Percentiles rank a stretch among this genome's conserved stretches.
Evolutionary conservation across 2,113 vertebrate species (phyloP).

Genomic region (Synodontis membranacea): DNA sequence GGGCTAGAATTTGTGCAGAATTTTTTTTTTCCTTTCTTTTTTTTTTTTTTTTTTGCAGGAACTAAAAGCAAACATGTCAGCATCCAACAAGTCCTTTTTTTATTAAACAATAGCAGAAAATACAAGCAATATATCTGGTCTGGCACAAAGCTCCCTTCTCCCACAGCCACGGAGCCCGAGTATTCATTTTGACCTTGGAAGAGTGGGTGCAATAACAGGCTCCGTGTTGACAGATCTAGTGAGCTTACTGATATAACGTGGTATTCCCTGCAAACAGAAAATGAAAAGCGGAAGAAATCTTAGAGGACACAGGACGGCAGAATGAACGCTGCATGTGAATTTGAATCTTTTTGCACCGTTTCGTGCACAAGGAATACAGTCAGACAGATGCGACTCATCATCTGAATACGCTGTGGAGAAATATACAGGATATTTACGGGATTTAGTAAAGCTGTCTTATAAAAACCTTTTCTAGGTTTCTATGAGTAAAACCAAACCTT

Average conservation of each 20-base stretch:
- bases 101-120: slow-evolving; percentile 52
- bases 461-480: background rate
- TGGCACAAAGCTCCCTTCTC: slow-evolving; percentile 39
- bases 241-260: slow-evolving; percentile 33
- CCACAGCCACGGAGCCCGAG: slow-evolving; percentile 33
- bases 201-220: slow-evolving; percentile 44
- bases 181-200: slow-evolving; percentile 55
- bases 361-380: background rate
- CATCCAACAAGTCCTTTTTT: slow-evolving; percentile 51
- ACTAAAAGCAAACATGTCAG: slow-evolving; percentile 54
- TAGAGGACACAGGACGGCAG: background rate
- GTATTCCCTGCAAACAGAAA: slow-evolving; percentile 40
- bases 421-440: background rate
- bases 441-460: background rate
- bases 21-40: slow-evolving; percentile 13
- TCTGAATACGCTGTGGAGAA: slow-evolving; percentile 1
- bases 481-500: background rate
- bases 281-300: slow-evolving; percentile 29
- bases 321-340: slow-evolving; percentile 25
- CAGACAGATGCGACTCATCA: background rate
- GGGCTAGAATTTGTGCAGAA: slow-evolving; percentile 34
- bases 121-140: slow-evolving; percentile 47
- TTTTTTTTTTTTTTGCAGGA: slow-evolving; percentile 15
- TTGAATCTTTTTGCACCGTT: slow-evolving; percentile 3
- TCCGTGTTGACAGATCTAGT: slow-evolving; percentile 48